Evolutionary conservation across 2,888 invertebrate genomes (phyloP).

Genomic region (Petrolisthes cinctipes): DNA sequence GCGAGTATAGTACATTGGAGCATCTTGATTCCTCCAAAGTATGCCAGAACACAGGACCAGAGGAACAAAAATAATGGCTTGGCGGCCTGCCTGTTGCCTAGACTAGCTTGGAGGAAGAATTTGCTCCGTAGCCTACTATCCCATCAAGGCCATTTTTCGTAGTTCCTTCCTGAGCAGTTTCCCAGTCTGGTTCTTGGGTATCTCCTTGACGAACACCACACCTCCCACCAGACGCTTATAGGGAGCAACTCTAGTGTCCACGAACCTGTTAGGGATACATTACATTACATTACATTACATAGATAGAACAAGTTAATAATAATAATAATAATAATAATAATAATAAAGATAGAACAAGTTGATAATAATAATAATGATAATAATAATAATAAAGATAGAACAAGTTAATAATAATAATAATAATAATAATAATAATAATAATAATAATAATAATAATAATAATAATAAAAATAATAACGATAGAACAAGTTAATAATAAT

Average conservation of each 20-base stretch:
- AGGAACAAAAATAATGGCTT: too few relatives aligned
- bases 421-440: too few relatives aligned
- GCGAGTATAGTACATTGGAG: too few relatives aligned
- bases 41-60: too few relatives aligned
- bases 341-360: background rate
- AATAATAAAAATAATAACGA: background rate
- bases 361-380: background rate
- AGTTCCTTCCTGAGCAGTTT: slow-evolving; percentile 82
- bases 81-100: too few relatives aligned
- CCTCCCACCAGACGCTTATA: slow-evolving; percentile 82
- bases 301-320: background rate
- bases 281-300: background rate
- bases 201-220: slow-evolving; percentile 77
- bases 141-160: background rate
- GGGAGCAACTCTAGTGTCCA: slow-evolving; percentile 67
- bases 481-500: background rate
- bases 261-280: background rate
- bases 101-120: too few relatives aligned
- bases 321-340: background rate
- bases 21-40: too few relatives aligned
- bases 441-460: background rate
- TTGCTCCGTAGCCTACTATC: too few relatives aligned
- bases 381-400: too few relatives aligned
- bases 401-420: too few relatives aligned
- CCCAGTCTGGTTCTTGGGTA: slow-evolving; percentile 82